A percentile compares a stretch with the other conserved stretches of the same genome.
These are phyloP conservation scores for Dendrolimus punctatus DNA, from an alignment of 1,140 invertebrate species.

Conservation along the genomic window DNA sequence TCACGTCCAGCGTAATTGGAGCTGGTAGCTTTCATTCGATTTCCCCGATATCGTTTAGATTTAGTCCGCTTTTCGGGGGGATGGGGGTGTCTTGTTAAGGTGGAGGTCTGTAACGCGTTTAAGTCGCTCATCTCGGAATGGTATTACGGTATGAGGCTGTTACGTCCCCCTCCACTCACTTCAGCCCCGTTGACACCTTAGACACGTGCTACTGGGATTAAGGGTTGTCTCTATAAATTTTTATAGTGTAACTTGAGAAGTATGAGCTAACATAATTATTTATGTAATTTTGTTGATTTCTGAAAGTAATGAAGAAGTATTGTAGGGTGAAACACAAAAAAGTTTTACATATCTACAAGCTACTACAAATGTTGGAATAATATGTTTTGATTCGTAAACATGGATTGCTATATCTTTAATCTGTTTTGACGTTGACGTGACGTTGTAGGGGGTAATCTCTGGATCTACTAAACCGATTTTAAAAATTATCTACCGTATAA, in stretches of 20 bases:
- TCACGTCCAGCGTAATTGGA: slow-evolving; percentile 25
- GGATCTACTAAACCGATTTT: no score
- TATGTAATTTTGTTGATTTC: neutral
- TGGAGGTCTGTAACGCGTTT: slow-evolving; percentile 55
- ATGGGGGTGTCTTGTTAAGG: slow-evolving; percentile 22
- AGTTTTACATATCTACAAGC: no score
- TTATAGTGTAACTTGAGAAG: slow-evolving; percentile 6
- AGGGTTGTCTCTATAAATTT: slow-evolving; percentile 45
- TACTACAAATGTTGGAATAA: no score
- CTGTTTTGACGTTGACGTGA: no score
- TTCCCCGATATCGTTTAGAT: slow-evolving; percentile 11
- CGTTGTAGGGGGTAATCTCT: no score
- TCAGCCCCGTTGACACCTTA: slow-evolving; percentile 24
- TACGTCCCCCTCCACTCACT: slow-evolving; percentile 15
- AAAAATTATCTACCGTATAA: no score
- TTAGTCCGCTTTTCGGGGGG: slow-evolving; percentile 6
- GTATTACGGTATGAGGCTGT: slow-evolving; percentile 52
- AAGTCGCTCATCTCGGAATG: slow-evolving; percentile 68
- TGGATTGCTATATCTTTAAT: no score
- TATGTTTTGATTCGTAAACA: no score
- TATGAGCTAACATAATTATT: neutral
- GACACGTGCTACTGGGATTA: slow-evolving; percentile 41
- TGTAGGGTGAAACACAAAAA: no score
- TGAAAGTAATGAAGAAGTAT: no score
- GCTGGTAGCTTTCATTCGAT: slow-evolving; percentile 16